phyloP scores from a whole-genome alignment of 2,888 invertebrate genomes.

The Cyrtodaria siliqua region DNA sequence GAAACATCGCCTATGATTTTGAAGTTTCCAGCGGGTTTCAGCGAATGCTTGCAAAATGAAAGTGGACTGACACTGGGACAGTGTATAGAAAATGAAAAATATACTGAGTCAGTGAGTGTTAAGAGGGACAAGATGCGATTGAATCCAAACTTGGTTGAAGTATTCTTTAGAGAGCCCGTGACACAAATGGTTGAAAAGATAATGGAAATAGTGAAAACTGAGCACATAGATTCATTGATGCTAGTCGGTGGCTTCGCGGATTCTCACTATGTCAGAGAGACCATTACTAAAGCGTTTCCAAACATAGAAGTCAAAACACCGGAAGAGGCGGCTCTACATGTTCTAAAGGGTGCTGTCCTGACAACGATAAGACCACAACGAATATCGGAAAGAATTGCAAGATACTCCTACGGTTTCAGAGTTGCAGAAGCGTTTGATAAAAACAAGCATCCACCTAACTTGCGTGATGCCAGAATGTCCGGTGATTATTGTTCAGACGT shows the following conservation, averaged over 20 bases:
- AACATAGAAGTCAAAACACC: slow-evolving; percentile 10
- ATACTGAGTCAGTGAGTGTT: background rate
- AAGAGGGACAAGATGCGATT: slow-evolving; percentile 22
- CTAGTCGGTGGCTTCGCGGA: slow-evolving; percentile 39
- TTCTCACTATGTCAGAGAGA: slow-evolving; percentile 23
- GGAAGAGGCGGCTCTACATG: slow-evolving; percentile 30
- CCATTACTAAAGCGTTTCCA: slow-evolving; percentile 7
- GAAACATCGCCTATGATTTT: background rate
- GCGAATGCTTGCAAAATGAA: background rate
- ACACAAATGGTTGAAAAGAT: slow-evolving; percentile 24
- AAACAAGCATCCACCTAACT: slow-evolving; percentile 5
- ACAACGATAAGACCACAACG: slow-evolving; percentile 10
- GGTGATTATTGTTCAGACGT: slow-evolving; percentile 21
- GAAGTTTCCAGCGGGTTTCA: slow-evolving; percentile 1
- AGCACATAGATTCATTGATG: slow-evolving; percentile 12
- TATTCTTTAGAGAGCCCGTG: slow-evolving; percentile 28
- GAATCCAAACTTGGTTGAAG: background rate
- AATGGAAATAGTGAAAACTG: slow-evolving; percentile 8
- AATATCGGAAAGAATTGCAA: slow-evolving; percentile 25
- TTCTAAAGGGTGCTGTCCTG: slow-evolving; percentile 28
- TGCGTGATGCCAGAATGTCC: background rate
- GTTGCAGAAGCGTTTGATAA: slow-evolving; percentile 14
- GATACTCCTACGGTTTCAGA: slow-evolving; percentile 36
- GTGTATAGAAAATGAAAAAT: background rate
- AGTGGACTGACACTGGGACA: background rate